Base-by-base conservation (phyloP, 2,113 vertebrate genomes). In the Chelonoidis abingdonii region DNA sequence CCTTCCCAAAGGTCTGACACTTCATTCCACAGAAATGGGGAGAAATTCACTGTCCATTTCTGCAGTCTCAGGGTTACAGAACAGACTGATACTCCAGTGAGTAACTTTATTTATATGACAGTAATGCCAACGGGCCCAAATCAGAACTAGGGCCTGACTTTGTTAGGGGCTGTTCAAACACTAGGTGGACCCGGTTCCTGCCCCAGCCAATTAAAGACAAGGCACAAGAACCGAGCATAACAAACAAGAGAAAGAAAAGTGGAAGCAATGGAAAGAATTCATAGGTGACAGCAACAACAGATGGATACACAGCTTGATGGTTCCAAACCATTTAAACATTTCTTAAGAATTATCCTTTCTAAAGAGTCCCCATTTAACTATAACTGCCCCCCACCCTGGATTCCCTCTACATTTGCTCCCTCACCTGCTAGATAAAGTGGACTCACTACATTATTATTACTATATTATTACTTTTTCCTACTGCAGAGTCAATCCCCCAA, bases 81-180 rank as follows among this genome's bases (percentile, higher is more conserved):
- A 87, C 17, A 53, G 21, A 59, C 41, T 1, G 35, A 52, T 29
- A 59, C 65, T 72, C 16, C 0, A 0, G 5, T 12, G 56, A 57
- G 7, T 4, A 16, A 49, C 83, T 59, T 44, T 14, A 22, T 75
- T 88, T 14, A 5, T 22, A 59, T 53, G 75, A 75, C 14, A 65
- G 47, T 62, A 85, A 31, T 82, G 52, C 24, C 24, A 16, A 25
- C 2, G 24, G 41, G 22, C 38, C 65, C 65, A n/a, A 21, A n/a
- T 69, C 35, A 38, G 35, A n/a, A 19, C 35, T n/a, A 8, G 17
- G 24, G 38, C 10, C 41, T 27, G 22, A 13, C 19, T 44, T 38
- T 44, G 72, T 44, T 27, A 76, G 41, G 44, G 27, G 75, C 12
- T 47, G 6, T 16, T 29, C 41, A 78, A 47, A 78, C 75, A 44